Conservation (phyloP, 2,888 invertebrate genomes). For the Itoplectis maculator region DNA sequence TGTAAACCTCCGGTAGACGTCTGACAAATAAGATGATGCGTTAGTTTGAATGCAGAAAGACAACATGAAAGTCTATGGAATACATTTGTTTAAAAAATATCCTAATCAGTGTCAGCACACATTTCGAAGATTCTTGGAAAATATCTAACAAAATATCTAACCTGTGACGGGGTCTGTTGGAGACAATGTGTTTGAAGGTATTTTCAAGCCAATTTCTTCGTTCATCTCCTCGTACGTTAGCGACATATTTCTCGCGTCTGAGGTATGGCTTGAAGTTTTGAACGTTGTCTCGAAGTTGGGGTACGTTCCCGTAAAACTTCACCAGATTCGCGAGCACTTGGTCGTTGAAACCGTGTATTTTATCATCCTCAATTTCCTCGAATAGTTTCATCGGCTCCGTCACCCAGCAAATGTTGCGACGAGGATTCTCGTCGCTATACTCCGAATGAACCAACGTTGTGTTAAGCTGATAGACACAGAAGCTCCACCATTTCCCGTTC, state of each 20-base stretch:
- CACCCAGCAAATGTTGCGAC: slow-evolving; percentile 93
- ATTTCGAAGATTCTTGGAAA: too few species aligned
- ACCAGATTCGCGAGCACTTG: slow-evolving; percentile 90
- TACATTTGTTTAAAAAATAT: too few species aligned
- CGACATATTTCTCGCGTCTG: slow-evolving; percentile 86
- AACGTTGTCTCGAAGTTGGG: slow-evolving; percentile 87
- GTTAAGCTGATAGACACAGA: slow-evolving; percentile 97
- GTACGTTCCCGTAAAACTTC: slow-evolving; percentile 90
- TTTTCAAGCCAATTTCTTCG: slow-evolving; percentile 90
- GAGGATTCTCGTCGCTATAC: slow-evolving; percentile 88
- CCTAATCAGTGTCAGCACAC: too few species aligned
- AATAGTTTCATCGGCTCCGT: slow-evolving; percentile 90
- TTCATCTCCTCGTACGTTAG: slow-evolving; percentile 90
- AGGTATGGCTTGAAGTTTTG: slow-evolving; percentile 91
- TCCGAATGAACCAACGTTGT: slow-evolving; percentile 90
- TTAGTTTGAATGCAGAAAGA: slow-evolving; percentile 1
- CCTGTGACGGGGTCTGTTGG: slow-evolving; percentile 88
- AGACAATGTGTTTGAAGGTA: slow-evolving; percentile 89
- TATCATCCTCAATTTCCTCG: slow-evolving; percentile 89
- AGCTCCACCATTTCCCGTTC: slow-evolving; percentile 94
- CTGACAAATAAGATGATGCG: slow-evolving; percentile 71
- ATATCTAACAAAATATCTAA: slow-evolving; percentile 66
- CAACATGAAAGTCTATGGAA: too few species aligned
- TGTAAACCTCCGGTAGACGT: slow-evolving; percentile 89
- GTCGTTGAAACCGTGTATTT: slow-evolving; percentile 92